Evolutionary conservation across 2,113 vertebrate genomes (phyloP), one percentile per base, ranked within the genome.

Genomic region (Odobenus rosmarus): DNA sequence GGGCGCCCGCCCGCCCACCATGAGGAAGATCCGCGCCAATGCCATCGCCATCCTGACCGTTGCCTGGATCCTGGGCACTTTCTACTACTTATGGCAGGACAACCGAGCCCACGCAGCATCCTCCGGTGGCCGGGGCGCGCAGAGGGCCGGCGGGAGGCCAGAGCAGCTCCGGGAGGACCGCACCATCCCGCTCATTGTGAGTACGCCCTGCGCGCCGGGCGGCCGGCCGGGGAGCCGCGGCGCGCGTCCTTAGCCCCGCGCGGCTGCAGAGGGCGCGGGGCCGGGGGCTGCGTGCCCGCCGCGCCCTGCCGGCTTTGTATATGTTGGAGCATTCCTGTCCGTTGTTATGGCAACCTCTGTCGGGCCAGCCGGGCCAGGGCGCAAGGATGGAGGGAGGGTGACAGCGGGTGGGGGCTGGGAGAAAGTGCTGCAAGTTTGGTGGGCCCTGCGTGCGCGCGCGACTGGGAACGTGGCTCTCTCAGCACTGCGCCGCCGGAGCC

Each of bases 21-120:
- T 99, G 99, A 99, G 99, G 98, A 99, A 99, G 99, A 99, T 99
- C 98, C 99, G 99, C 99, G 99, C 99, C 98, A 99, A 99, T 99
- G 99, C 99, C 99, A 99, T 99, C 98, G 99, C 99, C 84, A 99
- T 99, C 98, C 99, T 99, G 98, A 99, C 99, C 28, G 99, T 99
- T 77, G 99, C 99, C 83, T 99, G 99, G 99, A 99, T 99, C 99
- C 98, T 99, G 97, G 99, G 99, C 92, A 99, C 99, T 98, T 99
- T 99, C 98, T 99, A 99, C 99, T 99, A 99, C 99, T 99, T 99
- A 99, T 99, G 99, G 99, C 99, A 99, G 99, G 99, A 99, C 99
- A 99, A 98, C 98, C 99, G 99, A 98, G 99, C 99, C 36, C 99
- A 99, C 96, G 98, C 99, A 88, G 98, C 99, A 95, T 98, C 99